phyloP scores from a whole-genome alignment of 2,888 invertebrate genomes.

The Carterocephalus palaemon region DNA sequence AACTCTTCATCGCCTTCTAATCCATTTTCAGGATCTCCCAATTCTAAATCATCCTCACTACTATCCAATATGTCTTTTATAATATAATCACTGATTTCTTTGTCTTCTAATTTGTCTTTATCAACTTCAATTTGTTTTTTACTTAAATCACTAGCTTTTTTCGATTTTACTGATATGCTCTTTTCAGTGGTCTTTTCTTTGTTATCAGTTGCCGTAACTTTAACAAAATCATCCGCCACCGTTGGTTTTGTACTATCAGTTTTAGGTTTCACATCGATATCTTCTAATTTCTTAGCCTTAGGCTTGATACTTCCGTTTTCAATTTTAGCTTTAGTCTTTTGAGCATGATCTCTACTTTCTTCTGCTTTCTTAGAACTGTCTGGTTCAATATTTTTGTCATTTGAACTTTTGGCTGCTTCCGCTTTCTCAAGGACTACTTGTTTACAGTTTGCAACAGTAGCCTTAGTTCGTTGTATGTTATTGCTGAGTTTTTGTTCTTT shows the following conservation, averaged over 20 bases:
- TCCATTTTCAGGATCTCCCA: constrained; percentile 4
- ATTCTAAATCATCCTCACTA: constrained; percentile 12
- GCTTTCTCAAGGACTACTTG: too few species aligned
- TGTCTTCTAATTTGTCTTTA: background rate
- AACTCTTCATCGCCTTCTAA: constrained; percentile 54
- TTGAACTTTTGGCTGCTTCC: too few species aligned
- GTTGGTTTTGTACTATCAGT: background rate
- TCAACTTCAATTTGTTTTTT: constrained; percentile 9
- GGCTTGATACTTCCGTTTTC: background rate
- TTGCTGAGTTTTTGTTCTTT: too few species aligned
- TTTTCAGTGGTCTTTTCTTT: background rate
- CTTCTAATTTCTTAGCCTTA: background rate
- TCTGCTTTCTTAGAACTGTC: too few species aligned
- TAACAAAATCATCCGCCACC: too few species aligned
- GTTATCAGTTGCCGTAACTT: background rate
- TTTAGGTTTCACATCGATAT: background rate
- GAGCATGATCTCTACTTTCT: background rate
- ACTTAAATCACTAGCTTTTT: constrained; percentile 1
- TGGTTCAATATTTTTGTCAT: too few species aligned
- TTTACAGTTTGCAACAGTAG: too few species aligned
- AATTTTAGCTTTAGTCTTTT: background rate
- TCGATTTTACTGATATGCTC: background rate
- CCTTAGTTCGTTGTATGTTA: too few species aligned
- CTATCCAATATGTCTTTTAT: constrained; percentile 9
- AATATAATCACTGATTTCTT: background rate